These are phyloP conservation scores for Chrysolina oricalcia DNA, from an alignment of 2,888 invertebrate species.

Conservation along the genomic window DNA sequence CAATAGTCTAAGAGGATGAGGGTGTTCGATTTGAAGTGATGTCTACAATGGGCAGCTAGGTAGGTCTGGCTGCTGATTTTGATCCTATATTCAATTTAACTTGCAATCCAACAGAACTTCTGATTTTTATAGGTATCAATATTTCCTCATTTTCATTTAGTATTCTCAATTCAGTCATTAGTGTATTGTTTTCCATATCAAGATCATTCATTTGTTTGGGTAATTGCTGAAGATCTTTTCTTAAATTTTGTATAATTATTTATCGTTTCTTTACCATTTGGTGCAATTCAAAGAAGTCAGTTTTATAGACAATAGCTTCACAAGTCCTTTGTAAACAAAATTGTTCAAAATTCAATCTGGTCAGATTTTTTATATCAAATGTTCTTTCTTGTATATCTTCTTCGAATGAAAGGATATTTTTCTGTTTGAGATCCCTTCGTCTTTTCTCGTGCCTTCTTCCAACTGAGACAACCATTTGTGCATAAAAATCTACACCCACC, in stretches of 20 bases:
- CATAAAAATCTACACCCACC: no score
- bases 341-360: constrained; percentile 81
- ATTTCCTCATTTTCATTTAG: constrained; percentile 71
- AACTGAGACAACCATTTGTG: no score
- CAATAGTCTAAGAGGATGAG: constrained; percentile 32
- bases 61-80: constrained; percentile 40
- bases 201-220: constrained; percentile 84
- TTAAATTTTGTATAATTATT: constrained; percentile 78
- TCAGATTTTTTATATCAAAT: constrained; percentile 68
- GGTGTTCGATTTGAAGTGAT: constrained; percentile 41
- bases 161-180: constrained; percentile 76
- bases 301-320: constrained; percentile 82
- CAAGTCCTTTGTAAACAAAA: constrained; percentile 83
- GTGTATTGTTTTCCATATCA: constrained; percentile 83
- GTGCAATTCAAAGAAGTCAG: constrained; percentile 81
- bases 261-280: constrained; percentile 79
- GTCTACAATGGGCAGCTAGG: constrained; percentile 17
- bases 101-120: constrained; percentile 90
- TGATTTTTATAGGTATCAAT: constrained; percentile 85
- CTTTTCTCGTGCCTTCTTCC: no score
- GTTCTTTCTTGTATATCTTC: constrained; percentile 66
- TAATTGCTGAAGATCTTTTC: constrained; percentile 79
- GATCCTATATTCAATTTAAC: constrained; percentile 71
- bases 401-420: no score
- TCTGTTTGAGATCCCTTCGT: no score